These are phyloP conservation scores for Leptoclinus maculatus DNA, from an alignment of 2,797 vertebrate species.

Conservation along the genomic window DNA sequence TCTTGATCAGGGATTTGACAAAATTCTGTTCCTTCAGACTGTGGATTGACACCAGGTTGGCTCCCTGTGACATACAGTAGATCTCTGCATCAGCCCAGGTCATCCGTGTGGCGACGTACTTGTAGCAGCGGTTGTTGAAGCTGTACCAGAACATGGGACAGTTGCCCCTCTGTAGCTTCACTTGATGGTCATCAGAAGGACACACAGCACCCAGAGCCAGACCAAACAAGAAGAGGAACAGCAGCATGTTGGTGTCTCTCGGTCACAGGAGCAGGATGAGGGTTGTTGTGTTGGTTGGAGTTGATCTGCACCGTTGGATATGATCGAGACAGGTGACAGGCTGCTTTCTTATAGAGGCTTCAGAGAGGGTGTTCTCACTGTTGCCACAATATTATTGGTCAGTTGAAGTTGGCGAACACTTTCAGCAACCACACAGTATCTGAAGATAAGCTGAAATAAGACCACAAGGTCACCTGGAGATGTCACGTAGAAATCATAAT, in stretches of 20 bases:
- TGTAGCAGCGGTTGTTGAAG: slow-evolving; percentile 39
- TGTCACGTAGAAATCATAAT: too few relatives aligned
- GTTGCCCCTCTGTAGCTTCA: background rate
- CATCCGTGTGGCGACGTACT: background rate
- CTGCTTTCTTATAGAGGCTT: slow-evolving; percentile 8
- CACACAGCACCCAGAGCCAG: slow-evolving; percentile 8
- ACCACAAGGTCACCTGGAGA: too few relatives aligned
- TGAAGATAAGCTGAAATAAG: too few relatives aligned
- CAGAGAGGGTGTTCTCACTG: background rate
- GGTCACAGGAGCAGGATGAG: background rate
- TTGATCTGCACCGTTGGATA: background rate
- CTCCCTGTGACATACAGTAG: slow-evolving; percentile 15
- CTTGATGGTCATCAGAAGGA: background rate
- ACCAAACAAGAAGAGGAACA: slow-evolving; percentile 6
- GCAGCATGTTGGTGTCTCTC: slow-evolving; percentile 11
- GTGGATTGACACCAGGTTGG: slow-evolving; percentile 57
- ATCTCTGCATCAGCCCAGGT: slow-evolving; percentile 55
- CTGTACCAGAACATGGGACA: slow-evolving; percentile 12
- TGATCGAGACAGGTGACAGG: background rate
- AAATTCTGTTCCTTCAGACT: background rate
- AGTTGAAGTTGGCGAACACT: too few relatives aligned
- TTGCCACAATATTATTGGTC: background rate
- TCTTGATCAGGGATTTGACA: slow-evolving; percentile 21
- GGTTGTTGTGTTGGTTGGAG: background rate
- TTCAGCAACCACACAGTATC: too few relatives aligned